Conservation (phyloP, 2,113 vertebrate species). For the Typhlomys cinereus region DNA sequence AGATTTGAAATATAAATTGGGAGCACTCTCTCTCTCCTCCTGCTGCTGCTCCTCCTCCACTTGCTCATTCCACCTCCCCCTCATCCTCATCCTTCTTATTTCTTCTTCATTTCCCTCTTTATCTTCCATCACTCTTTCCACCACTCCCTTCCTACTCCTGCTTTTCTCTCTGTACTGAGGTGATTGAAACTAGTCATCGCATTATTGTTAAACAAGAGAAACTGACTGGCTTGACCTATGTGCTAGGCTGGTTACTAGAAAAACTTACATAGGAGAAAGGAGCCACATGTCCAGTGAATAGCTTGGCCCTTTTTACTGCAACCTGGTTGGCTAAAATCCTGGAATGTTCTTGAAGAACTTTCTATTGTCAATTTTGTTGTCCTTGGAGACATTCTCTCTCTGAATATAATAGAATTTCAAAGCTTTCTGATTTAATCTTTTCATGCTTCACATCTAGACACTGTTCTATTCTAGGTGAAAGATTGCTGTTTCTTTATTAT, state of each 20-base stretch:
- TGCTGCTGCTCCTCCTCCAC: not conserved
- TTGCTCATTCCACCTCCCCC: not conserved
- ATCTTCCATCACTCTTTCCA: too few species aligned
- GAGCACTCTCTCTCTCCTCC: not conserved
- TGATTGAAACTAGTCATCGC: not conserved
- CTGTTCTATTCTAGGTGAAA: constrained; percentile 74
- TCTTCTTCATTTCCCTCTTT: not conserved
- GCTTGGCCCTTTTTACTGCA: not conserved
- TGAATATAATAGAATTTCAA: constrained; percentile 75
- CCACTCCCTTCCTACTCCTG: not conserved
- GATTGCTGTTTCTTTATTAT: constrained; percentile 76
- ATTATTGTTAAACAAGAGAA: constrained; percentile 25
- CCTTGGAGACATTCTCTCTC: constrained; percentile 71
- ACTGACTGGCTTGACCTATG: not conserved
- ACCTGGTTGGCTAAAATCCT: not conserved
- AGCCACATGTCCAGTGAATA: not conserved
- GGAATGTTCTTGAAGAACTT: constrained; percentile 70
- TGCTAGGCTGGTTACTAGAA: not conserved
- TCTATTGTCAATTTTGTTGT: constrained; percentile 64
- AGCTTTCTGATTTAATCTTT: constrained; percentile 78
- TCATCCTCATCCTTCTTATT: not conserved
- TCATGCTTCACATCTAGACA: constrained; percentile 72
- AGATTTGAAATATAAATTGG: not conserved
- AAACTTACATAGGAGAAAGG: not conserved
- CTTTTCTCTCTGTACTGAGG: not conserved